Percentiles rank a stretch among this genome's conserved stretches.
phyloP scores from a whole-genome alignment of 2,797 vertebrate genomes.

The Sebastes vulpes region DNA sequence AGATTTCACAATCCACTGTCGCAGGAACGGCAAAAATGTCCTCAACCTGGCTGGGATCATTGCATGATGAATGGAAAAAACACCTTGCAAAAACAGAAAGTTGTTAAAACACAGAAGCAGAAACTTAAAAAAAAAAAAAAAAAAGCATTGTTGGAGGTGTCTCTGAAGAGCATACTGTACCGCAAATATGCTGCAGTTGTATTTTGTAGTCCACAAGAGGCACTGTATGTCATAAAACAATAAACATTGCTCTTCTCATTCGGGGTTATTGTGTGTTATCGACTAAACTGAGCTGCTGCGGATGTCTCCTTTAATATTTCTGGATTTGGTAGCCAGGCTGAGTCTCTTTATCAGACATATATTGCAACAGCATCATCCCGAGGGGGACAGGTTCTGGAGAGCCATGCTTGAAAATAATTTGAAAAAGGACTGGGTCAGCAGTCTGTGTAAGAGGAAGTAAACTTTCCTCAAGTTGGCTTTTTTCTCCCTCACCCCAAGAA shows the following conservation, averaged over 20 bases:
- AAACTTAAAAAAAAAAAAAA: neutral
- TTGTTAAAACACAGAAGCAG: neutral
- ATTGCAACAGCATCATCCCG: conserved; percentile 10
- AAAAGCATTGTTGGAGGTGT: neutral
- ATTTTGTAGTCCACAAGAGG: neutral
- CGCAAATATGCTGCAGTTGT: conserved; percentile 5
- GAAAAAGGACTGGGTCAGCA: conserved; percentile 34
- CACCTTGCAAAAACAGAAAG: conserved; percentile 12
- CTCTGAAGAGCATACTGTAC: neutral
- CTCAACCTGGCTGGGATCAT: neutral
- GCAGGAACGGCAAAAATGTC: conserved; percentile 5
- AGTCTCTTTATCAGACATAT: conserved; percentile 19
- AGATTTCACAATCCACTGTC: conserved; percentile 25
- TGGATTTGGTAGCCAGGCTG: neutral
- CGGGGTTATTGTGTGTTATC: neutral
- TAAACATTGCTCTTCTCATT: neutral
- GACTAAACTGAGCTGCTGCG: neutral
- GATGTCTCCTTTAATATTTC: conserved; percentile 1
- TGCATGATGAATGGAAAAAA: conserved; percentile 39
- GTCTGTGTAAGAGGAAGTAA: conserved; percentile 11
- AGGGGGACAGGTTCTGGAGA: conserved; percentile 5
- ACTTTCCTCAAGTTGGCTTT: conserved; percentile 22
- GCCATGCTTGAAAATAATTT: conserved; percentile 17
- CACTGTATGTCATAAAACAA: neutral
- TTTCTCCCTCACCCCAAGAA: neutral